Evolutionary conservation across 1,140 invertebrate species (phyloP).

Genomic region (Aphelinus certus): DNA sequence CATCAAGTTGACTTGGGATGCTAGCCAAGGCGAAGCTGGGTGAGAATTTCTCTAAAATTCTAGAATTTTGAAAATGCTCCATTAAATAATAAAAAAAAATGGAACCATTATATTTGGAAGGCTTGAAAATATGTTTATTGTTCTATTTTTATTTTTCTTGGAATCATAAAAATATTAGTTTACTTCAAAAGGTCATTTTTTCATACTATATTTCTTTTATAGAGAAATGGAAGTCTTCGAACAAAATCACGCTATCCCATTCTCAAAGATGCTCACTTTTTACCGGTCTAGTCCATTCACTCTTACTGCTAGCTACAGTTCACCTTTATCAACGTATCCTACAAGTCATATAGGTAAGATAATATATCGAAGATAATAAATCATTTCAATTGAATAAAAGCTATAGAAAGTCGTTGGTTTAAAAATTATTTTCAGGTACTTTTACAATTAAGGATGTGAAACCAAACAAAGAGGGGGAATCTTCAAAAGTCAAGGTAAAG

Average conservation of each 20-base stretch:
- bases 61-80: background rate
- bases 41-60: slow-evolving; percentile 34
- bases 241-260: slow-evolving; percentile 88
- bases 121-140: background rate
- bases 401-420: no score
- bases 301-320: slow-evolving; percentile 84
- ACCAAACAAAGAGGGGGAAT: slow-evolving; percentile 85
- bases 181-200: background rate
- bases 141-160: background rate
- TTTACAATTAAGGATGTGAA: slow-evolving; percentile 88
- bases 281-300: slow-evolving; percentile 88
- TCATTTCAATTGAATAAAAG: no score
- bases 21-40: slow-evolving; percentile 75
- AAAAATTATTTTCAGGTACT: slow-evolving; percentile 68
- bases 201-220: slow-evolving; percentile 47
- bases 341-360: slow-evolving; percentile 82
- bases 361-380: background rate
- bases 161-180: slow-evolving; percentile 24
- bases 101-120: background rate
- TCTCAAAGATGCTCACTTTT: slow-evolving; percentile 94
- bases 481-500: slow-evolving; percentile 95
- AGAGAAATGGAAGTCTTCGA: slow-evolving; percentile 86
- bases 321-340: slow-evolving; percentile 76
- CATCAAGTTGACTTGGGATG: slow-evolving; percentile 87
- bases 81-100: background rate